A percentile compares a stretch with the other conserved stretches of the same genome.
These are phyloP conservation scores for Apamea crenata DNA, from an alignment of 2,888 invertebrate species.

Conservation along the genomic window DNA sequence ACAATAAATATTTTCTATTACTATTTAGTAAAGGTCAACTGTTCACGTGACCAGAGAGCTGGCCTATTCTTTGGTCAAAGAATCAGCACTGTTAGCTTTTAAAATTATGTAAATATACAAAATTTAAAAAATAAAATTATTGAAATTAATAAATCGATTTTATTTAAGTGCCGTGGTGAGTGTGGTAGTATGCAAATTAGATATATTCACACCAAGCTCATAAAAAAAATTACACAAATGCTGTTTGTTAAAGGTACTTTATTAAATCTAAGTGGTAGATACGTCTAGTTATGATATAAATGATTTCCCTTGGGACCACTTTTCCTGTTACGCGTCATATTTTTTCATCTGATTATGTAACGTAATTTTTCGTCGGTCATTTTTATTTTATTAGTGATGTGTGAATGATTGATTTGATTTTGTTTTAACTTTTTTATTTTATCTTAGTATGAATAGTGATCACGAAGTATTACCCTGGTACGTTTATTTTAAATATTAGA, in stretches of 20 bases:
- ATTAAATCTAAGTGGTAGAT: slow-evolving; percentile 36
- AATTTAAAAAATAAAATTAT: too few relatives aligned
- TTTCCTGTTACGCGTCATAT: slow-evolving; percentile 28
- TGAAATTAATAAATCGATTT: too few relatives aligned
- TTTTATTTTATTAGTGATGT: slow-evolving; percentile 21
- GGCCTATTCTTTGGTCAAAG: too few relatives aligned
- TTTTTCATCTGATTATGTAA: slow-evolving; percentile 31
- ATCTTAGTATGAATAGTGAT: not conserved
- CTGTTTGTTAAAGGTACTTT: slow-evolving; percentile 31
- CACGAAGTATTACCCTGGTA: not conserved
- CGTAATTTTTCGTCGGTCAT: slow-evolving; percentile 15
- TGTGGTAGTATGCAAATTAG: not conserved
- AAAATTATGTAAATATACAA: too few relatives aligned
- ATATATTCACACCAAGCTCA: not conserved
- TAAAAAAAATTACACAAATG: not conserved
- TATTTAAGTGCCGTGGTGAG: not conserved
- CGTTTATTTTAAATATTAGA: not conserved
- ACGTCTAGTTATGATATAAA: slow-evolving; percentile 22
- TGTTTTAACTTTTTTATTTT: not conserved
- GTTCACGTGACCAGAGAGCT: too few relatives aligned
- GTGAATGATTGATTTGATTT: slow-evolving; percentile 12
- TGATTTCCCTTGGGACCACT: slow-evolving; percentile 37
- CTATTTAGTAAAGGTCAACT: not conserved
- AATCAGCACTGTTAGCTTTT: too few relatives aligned
- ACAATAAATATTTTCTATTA: too few relatives aligned